A percentile compares a stretch with the other conserved stretches of the same genome.
Evolutionary conservation across 2,888 invertebrate species (phyloP).

Genomic region (Leistus spinibarbis): DNA sequence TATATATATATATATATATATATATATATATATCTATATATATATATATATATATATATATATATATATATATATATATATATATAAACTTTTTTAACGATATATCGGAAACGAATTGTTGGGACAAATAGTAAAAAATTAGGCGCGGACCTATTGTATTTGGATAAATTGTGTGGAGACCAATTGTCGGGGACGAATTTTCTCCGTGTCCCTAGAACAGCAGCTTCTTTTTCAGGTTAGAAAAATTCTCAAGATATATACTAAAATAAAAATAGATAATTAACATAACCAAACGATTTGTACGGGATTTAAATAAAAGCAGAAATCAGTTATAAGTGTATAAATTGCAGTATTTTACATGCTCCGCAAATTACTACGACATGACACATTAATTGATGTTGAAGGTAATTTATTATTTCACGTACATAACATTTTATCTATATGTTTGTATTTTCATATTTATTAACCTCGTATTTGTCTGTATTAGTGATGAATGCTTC

Average conservation of each 20-base stretch:
- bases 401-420: constrained; percentile 28
- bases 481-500: not conserved
- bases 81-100: too few species aligned
- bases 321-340: not conserved
- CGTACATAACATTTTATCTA: constrained; percentile 10
- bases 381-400: constrained; percentile 24
- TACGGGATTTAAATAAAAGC: not conserved
- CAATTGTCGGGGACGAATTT: too few species aligned
- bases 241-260: not conserved
- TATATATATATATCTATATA: too few species aligned
- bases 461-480: not conserved
- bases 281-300: not conserved
- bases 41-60: too few species aligned
- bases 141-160: too few species aligned
- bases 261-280: too few species aligned
- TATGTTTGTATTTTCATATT: not conserved
- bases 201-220: too few species aligned
- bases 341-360: constrained; percentile 7
- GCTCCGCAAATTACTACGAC: not conserved
- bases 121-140: too few species aligned
- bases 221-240: not conserved
- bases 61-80: too few species aligned
- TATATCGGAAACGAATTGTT: too few species aligned
- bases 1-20: too few species aligned
- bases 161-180: too few species aligned